Conservation (phyloP, 1,140 invertebrate genomes). For the Pristionchus pacificus region DNA sequence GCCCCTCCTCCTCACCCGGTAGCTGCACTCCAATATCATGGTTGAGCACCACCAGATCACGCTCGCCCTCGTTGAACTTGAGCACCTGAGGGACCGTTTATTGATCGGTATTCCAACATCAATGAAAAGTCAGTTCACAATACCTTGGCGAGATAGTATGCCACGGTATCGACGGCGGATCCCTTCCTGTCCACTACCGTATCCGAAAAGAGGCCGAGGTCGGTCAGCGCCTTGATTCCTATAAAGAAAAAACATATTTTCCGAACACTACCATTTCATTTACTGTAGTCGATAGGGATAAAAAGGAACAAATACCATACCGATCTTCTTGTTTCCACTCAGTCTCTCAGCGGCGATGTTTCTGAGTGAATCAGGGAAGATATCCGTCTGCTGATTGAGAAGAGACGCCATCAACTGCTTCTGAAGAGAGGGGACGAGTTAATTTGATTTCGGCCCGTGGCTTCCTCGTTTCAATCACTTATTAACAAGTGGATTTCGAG, state of each 20-base stretch:
- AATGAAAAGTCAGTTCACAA: background rate
- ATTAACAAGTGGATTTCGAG: too few relatives aligned
- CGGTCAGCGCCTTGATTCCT: slow-evolving; percentile 35
- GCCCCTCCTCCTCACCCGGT: slow-evolving; percentile 83
- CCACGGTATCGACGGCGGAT: slow-evolving; percentile 84
- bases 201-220: slow-evolving; percentile 79
- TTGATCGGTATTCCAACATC: background rate
- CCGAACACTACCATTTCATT: slow-evolving; percentile 36
- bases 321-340: slow-evolving; percentile 62
- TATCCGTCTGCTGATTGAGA: slow-evolving; percentile 77
- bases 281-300: slow-evolving; percentile 36
- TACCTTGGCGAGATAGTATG: slow-evolving; percentile 77
- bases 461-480: too few relatives aligned
- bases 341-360: slow-evolving; percentile 72
- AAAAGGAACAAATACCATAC: slow-evolving; percentile 25
- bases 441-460: too few relatives aligned
- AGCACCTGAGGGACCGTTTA: slow-evolving; percentile 60
- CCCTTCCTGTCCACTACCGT: slow-evolving; percentile 70
- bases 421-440: slow-evolving; percentile 52
- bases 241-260: slow-evolving; percentile 5
- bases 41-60: slow-evolving; percentile 86
- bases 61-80: slow-evolving; percentile 74
- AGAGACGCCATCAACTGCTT: slow-evolving; percentile 80
- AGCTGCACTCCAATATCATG: slow-evolving; percentile 87
- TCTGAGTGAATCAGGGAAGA: slow-evolving; percentile 88